Conservation (phyloP, 2,888 invertebrate species). For the Melitaea athalia region DNA sequence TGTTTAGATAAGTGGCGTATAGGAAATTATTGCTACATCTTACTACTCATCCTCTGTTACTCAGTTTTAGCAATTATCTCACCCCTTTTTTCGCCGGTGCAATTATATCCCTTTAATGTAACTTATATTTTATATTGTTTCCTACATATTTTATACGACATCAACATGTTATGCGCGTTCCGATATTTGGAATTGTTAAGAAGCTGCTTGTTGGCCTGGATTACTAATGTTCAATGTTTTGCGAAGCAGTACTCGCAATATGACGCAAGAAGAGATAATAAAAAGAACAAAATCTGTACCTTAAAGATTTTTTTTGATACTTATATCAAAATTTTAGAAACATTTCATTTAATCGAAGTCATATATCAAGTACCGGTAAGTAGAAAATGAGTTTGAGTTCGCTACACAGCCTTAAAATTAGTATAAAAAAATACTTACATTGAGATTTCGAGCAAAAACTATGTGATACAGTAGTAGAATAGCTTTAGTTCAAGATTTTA, state of each 20-base stretch:
- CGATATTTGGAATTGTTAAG: constrained; percentile 24
- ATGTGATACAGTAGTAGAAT: too few species aligned
- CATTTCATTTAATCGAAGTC: constrained; percentile 22
- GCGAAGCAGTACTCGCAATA: not conserved
- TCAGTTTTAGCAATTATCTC: not conserved
- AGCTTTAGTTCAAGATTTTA: too few species aligned
- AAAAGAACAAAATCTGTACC: not conserved
- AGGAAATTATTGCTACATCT: constrained; percentile 14
- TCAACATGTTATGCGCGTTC: constrained; percentile 26
- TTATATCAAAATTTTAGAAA: constrained; percentile 24
- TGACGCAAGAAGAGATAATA: not conserved
- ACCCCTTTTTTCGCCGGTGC: too few species aligned
- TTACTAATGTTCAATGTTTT: constrained; percentile 14
- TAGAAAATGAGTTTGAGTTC: not conserved
- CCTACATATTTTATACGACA: constrained; percentile 25
- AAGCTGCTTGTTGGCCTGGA: constrained; percentile 19
- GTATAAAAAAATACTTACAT: not conserved
- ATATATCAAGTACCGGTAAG: constrained; percentile 31
- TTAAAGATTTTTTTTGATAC: constrained; percentile 13
- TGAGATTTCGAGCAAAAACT: too few species aligned
- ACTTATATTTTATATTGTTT: constrained; percentile 8
- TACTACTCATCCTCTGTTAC: constrained; percentile 2
- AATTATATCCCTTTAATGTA: not conserved
- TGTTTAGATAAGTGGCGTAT: constrained; percentile 20
- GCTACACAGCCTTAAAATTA: too few species aligned